These are phyloP conservation scores for Stictonetta naevosa DNA, from an alignment of 2,113 vertebrate species.

Conservation along the genomic window DNA sequence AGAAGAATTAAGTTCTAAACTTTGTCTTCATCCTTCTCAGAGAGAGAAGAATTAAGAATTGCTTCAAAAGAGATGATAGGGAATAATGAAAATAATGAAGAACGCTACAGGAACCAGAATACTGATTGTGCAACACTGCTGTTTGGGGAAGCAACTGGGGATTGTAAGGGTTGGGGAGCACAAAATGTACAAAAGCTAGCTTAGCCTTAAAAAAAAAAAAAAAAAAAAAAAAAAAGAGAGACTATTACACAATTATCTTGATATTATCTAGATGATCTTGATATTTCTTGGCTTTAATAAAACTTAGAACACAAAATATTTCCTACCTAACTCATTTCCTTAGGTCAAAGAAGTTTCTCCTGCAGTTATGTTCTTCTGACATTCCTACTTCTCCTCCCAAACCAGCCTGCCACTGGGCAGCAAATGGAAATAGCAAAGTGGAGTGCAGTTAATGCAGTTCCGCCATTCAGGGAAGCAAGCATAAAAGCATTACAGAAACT, in stretches of 20 bases:
- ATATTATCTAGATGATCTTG: background rate
- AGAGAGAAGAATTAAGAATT: background rate
- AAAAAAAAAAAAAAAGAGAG: background rate
- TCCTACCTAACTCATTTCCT: background rate
- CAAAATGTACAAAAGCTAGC: background rate
- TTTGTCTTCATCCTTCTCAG: background rate
- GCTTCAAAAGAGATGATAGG: background rate
- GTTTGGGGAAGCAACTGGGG: too few relatives aligned
- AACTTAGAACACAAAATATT: background rate
- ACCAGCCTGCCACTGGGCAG: background rate
- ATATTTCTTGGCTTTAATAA: background rate
- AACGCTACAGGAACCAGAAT: background rate
- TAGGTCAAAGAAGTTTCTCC: background rate
- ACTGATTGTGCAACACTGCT: too few relatives aligned
- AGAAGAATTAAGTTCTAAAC: background rate
- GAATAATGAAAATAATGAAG: background rate
- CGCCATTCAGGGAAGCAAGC: background rate
- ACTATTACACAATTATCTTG: background rate
- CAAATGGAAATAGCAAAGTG: background rate
- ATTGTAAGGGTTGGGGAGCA: background rate
- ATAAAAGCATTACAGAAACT: background rate
- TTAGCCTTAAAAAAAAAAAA: background rate
- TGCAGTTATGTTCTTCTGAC: background rate
- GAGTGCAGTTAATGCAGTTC: background rate
- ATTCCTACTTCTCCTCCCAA: background rate